These are phyloP conservation scores for Coracopsis vasa DNA, from an alignment of 2,113 vertebrate genomes.

Conservation along the genomic window DNA sequence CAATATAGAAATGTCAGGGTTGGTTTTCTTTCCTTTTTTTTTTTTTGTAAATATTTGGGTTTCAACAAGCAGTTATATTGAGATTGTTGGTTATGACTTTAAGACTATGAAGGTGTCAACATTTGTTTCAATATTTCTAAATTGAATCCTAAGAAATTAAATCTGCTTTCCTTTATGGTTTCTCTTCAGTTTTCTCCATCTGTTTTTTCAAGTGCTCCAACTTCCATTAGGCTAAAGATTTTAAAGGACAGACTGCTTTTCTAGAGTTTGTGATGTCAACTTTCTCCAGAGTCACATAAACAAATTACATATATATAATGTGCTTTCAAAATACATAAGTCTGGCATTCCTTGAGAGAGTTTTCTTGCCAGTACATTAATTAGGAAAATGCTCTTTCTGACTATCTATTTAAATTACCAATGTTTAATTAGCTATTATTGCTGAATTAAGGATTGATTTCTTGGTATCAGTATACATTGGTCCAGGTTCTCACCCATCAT, in stretches of 20 bases:
- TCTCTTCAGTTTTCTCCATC: not conserved
- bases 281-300: conserved; percentile 10
- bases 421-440: conserved; percentile 24
- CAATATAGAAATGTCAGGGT: not conserved
- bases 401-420: conserved; percentile 21
- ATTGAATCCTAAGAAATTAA: not conserved
- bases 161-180: not conserved
- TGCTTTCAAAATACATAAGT: not conserved
- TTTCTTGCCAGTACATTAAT: conserved; percentile 43
- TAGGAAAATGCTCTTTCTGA: conserved; percentile 34
- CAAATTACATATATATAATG: not conserved
- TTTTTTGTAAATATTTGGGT: not conserved
- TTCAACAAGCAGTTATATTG: not conserved
- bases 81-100: not conserved
- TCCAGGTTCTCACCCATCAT: not conserved
- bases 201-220: not conserved
- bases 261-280: not conserved
- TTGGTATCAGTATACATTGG: not conserved
- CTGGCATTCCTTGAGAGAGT: not conserved
- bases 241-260: not conserved
- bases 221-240: not conserved
- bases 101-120: not conserved
- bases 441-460: conserved; percentile 53
- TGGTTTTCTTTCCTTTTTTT: not conserved
- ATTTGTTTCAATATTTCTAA: not conserved